Base-by-base conservation (phyloP, 2,113 vertebrate genomes). In the Synchiropus splendidus region DNA sequence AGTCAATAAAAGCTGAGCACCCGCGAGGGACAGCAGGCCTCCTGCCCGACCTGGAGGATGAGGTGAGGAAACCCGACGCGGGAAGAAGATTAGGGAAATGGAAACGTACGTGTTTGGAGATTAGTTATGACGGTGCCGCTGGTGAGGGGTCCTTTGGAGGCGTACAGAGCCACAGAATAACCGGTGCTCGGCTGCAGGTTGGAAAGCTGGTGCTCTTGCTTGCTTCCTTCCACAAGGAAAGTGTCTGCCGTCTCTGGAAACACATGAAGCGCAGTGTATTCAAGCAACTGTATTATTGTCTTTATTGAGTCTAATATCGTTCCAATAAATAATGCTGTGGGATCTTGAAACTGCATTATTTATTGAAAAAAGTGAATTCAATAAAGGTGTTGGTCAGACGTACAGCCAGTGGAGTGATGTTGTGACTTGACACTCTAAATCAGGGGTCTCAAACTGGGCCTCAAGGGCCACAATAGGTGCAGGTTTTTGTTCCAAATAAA, bases 21-120 rank as follows among this genome's bases (percentile, higher is more conserved):
- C 36, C 9, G 0, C 21, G 21, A 27, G 8, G 21, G 21, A 8
- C 21, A 27, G 21, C 21, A 27, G 8, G 21, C 21, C 8, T 27
- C 21, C 21, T 27, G 21, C 21, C 8, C 21, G 21, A 27, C 21
- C 21, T 27, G 21, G 21, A 27, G 21, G 21, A 27, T 4, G 21
- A 27, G 21, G 21, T 27, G 21, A 27, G 21, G 21, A 27, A 41
- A 40, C 9, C 43, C 21, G 45, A 18, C 2, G 17, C 13, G 1
- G 15, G 15, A 3, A 46, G 6, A 14, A 27, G 54, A 52, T 46
- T 30, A 49, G 46, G 49, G 18, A 62, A 50, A 54, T 10, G 9
- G 18, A 16, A 38, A 61, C 95, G 0, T 86, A 99, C 95, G 84
- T 42, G 95, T 99, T 12, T 88, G 89, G 48, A 99, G 92, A 76